phyloP scores from a whole-genome alignment of 2,113 vertebrate species.

The Struthio camelus region DNA sequence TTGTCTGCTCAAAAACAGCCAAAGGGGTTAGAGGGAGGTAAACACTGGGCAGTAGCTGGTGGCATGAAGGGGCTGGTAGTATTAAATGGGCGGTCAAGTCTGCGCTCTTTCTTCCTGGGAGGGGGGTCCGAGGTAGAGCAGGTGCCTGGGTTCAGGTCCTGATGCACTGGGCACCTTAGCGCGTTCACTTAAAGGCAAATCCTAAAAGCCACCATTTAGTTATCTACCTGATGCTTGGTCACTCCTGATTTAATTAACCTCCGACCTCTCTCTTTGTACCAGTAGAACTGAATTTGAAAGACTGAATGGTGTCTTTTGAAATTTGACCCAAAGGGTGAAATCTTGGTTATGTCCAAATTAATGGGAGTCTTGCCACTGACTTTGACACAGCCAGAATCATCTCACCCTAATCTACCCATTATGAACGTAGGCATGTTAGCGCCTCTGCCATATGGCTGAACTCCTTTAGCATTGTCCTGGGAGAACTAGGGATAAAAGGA shows the following conservation, averaged over 20 bases:
- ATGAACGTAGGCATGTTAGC: neutral
- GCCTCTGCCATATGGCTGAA: neutral
- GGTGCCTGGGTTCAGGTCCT: neutral
- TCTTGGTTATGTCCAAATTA: neutral
- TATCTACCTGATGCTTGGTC: neutral
- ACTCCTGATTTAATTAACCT: neutral
- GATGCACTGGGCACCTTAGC: neutral
- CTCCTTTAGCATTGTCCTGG: neutral
- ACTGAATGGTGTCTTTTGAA: neutral
- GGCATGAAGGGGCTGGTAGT: neutral
- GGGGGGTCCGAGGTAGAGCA: rapidly evolving
- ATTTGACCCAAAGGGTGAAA: neutral
- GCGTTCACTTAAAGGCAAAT: rapidly evolving
- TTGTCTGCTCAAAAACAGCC: neutral
- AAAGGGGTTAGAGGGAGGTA: neutral
- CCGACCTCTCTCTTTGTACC: neutral
- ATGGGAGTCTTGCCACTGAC: neutral
- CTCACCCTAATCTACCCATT: neutral
- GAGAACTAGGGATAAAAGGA: neutral
- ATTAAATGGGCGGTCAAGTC: neutral
- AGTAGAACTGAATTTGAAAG: neutral
- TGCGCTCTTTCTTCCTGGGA: rapidly evolving
- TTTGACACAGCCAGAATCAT: neutral
- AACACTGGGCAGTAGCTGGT: neutral
- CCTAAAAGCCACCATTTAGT: rapidly evolving